phyloP scores from a whole-genome alignment of 2,888 invertebrate genomes.

The Calephelis perditalis region DNA sequence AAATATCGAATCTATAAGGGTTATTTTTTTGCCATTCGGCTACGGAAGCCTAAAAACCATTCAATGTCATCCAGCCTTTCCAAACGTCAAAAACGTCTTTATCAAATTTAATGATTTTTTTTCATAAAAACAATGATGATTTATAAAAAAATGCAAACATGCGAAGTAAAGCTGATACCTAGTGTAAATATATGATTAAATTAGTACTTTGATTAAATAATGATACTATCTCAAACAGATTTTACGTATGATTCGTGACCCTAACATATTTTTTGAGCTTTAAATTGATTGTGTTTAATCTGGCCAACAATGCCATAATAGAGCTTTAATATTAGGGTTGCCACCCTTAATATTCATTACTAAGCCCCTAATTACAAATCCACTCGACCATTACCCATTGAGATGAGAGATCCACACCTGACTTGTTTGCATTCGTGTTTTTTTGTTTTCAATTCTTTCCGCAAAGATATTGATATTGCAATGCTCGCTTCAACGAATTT shows the following conservation, averaged over 20 bases:
- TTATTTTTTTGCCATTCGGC: too few relatives aligned
- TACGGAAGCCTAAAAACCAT: too few relatives aligned
- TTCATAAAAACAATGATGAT: too few relatives aligned
- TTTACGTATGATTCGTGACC: slow-evolving; percentile 23
- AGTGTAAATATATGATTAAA: too few relatives aligned
- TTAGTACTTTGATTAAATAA: background rate
- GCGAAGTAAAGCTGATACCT: too few relatives aligned
- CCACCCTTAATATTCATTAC: slow-evolving; percentile 71
- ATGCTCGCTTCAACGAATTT: slow-evolving; percentile 47
- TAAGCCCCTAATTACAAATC: slow-evolving; percentile 65
- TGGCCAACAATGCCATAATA: slow-evolving; percentile 44
- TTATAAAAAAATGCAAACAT: too few relatives aligned
- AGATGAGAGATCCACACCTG: slow-evolving; percentile 63
- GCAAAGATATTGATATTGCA: slow-evolving; percentile 65
- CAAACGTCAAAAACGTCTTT: too few relatives aligned
- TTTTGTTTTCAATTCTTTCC: slow-evolving; percentile 54
- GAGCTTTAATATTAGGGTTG: slow-evolving; percentile 46
- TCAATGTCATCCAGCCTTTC: too few relatives aligned
- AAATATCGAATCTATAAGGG: too few relatives aligned
- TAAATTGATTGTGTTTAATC: slow-evolving; percentile 58
- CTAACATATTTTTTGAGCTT: slow-evolving; percentile 37
- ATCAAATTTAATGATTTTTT: too few relatives aligned
- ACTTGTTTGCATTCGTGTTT: slow-evolving; percentile 52
- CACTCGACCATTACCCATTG: slow-evolving; percentile 50
- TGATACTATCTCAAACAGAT: slow-evolving; percentile 15